A percentile compares a stretch with the other conserved stretches of the same genome.
These are phyloP conservation scores for Artibeus lituratus DNA, from an alignment of 2,797 vertebrate genomes.

Conservation along the genomic window DNA sequence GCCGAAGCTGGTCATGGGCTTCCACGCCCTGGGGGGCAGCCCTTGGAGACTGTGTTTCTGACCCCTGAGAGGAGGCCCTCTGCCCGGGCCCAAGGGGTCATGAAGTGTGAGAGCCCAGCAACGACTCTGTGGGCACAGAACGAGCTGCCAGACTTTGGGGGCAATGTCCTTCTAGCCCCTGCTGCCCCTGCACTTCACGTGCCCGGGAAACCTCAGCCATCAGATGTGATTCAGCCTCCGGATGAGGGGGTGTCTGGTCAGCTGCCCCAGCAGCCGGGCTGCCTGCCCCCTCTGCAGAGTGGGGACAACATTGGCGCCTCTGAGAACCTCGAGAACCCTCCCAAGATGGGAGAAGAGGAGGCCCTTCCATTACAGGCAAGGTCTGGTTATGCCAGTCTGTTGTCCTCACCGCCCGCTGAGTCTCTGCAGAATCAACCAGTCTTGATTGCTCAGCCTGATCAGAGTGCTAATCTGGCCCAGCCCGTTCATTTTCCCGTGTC, in stretches of 20 bases:
- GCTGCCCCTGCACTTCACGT: slow-evolving; percentile 92
- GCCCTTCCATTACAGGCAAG: slow-evolving; percentile 87
- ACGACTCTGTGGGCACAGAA: slow-evolving; percentile 96
- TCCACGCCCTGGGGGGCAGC: background rate
- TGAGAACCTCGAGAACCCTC: slow-evolving; percentile 97
- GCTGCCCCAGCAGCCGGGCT: slow-evolving; percentile 69
- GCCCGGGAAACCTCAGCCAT: slow-evolving; percentile 84
- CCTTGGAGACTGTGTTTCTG: slow-evolving; percentile 53
- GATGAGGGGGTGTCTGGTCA: slow-evolving; percentile 85
- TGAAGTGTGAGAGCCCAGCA: slow-evolving; percentile 96
- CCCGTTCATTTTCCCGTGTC: slow-evolving; percentile 81
- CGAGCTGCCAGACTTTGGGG: slow-evolving; percentile 89
- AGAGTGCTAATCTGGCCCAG: slow-evolving; percentile 88
- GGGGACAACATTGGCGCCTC: slow-evolving; percentile 78
- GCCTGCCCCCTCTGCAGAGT: slow-evolving; percentile 72
- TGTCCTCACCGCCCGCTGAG: slow-evolving; percentile 88
- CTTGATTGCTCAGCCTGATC: slow-evolving; percentile 93
- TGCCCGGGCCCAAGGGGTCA: slow-evolving; percentile 85
- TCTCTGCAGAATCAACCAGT: slow-evolving; percentile 89
- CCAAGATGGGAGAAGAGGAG: slow-evolving; percentile 90
- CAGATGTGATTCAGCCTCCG: slow-evolving; percentile 92
- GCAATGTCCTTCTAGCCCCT: slow-evolving; percentile 93
- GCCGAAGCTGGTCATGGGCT: slow-evolving; percentile 58
- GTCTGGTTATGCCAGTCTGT: slow-evolving; percentile 92
- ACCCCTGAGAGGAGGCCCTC: slow-evolving; percentile 85